phyloP scores from a whole-genome alignment of 2,113 vertebrate species.

The Collichthys lucidus region DNA sequence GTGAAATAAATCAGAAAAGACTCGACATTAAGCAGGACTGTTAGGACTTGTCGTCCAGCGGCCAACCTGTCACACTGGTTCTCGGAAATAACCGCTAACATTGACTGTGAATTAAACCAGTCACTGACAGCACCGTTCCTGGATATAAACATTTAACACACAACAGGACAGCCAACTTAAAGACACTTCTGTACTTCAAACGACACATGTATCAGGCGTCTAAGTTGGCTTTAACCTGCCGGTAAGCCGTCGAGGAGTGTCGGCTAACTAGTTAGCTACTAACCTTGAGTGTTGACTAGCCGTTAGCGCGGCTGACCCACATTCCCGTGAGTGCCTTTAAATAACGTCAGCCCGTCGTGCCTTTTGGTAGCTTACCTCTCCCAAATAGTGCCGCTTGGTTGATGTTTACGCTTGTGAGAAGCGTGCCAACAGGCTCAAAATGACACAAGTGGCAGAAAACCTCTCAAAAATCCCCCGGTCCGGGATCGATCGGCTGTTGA shows the following conservation, averaged over 20 bases:
- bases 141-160: not conserved
- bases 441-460: not conserved
- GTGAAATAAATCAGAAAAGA: not conserved
- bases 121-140: slow-evolving; percentile 46
- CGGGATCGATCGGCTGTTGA: slow-evolving; percentile 71
- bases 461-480: slow-evolving; percentile 14
- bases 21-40: not conserved
- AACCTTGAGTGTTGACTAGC: slow-evolving; percentile 71
- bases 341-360: slow-evolving; percentile 35
- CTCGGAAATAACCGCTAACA: slow-evolving; percentile 56
- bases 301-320: slow-evolving; percentile 77
- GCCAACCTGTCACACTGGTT: slow-evolving; percentile 79
- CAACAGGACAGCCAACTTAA: not conserved
- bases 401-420: not conserved
- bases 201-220: not conserved
- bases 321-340: slow-evolving; percentile 65
- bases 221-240: not conserved
- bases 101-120: slow-evolving; percentile 15
- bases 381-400: slow-evolving; percentile 48
- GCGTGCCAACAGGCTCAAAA: not conserved
- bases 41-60: slow-evolving; percentile 39
- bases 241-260: slow-evolving; percentile 17
- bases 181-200: not conserved
- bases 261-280: slow-evolving; percentile 66
- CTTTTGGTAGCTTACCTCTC: slow-evolving; percentile 69